Conservation (phyloP, 2,797 vertebrate genomes). For the Gallinago nigripennis region DNA sequence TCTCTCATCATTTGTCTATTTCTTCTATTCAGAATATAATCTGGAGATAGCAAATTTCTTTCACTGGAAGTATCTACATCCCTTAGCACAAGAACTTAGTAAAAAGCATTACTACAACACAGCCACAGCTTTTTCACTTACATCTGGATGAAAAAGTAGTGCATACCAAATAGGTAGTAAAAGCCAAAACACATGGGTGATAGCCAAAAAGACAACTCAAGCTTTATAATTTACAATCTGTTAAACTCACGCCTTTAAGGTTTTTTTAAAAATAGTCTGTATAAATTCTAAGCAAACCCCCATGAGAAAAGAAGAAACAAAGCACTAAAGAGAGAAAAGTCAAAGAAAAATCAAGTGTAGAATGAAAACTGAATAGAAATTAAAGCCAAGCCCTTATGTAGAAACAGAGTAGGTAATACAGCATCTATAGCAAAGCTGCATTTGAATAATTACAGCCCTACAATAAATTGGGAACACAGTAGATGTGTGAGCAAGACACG, state of each 20-base stretch:
- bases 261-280: not conserved
- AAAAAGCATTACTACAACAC: not conserved
- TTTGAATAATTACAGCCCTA: not conserved
- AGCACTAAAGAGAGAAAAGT: not conserved
- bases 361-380: not conserved
- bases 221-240: not conserved
- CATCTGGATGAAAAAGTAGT: not conserved
- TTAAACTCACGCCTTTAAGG: not conserved
- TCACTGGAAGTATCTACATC: not conserved
- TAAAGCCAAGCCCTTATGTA: not conserved
- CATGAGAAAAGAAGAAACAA: not conserved
- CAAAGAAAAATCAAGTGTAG: not conserved
- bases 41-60: not conserved
- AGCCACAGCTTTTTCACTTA: not conserved
- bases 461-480: not conserved
- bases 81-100: not conserved
- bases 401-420: not conserved
- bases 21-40: not conserved
- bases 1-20: not conserved
- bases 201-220: not conserved
- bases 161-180: conserved; percentile 12
- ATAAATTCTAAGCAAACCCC: not conserved
- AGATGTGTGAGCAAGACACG: not conserved
- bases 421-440: not conserved
- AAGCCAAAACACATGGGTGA: not conserved